Evolutionary conservation across 2,888 invertebrate species (phyloP), one percentile per base, ranked within the genome.

Genomic region (Tetrapedia diversipes): DNA sequence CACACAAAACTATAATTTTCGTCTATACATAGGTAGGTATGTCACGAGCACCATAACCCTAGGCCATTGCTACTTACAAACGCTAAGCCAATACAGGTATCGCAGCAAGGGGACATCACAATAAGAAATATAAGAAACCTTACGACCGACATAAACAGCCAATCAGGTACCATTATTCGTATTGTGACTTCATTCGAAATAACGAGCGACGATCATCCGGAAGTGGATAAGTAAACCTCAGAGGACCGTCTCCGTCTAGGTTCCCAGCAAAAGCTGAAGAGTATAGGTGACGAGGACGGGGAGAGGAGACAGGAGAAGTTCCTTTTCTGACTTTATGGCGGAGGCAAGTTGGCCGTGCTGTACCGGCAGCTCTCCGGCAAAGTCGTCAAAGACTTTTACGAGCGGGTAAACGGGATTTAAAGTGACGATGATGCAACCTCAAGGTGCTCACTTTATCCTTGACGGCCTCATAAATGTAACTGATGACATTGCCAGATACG

Each of bases 341-440:
- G n/a, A 81, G 82, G 81, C 83, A 82, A 83, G 81, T 88, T 82
- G 78, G 77, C 82, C 79, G 86, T 83, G 83, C 83, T 82, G 80
- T 85, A 86, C 86, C 81, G 84, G 86, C 82, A 84, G 86, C 88
- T 85, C 87, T 76, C 77, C 77, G 87, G 90, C 89, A 82, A 90
- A 91, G 91, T 91, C 91, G 91, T 91, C 91, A 91, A 91, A 91
- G 90, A 89, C 90, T 91, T 91, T 91, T 91, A 91, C 91, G 91
- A 91, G 89, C 91, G 88, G 86, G 85, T 90, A 91, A 90, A 91
- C 91, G 90, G 91, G 91, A 91, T 91, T 91, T 91, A 91, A 91
- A 91, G 91, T 90, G 91, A 91, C 91, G 91, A 91, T 91, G 91
- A 91, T 91, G 91, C 91, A 91, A 91, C 91, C 91, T 90, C 91